A percentile compares a stretch with the other conserved stretches of the same genome.
phyloP scores from a whole-genome alignment of 2,888 invertebrate genomes.

The Patella pellucida region DNA sequence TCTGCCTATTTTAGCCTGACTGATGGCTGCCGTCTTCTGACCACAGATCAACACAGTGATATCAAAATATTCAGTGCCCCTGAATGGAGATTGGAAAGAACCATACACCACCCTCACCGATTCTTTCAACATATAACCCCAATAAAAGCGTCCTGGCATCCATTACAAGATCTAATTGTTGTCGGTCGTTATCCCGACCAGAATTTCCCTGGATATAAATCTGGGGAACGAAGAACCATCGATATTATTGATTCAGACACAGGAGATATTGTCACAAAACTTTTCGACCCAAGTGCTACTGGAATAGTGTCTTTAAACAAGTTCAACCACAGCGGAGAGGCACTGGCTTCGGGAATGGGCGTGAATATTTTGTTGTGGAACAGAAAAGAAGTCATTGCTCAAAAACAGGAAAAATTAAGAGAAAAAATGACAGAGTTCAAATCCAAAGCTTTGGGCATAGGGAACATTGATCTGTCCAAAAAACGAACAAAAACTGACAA shows the following conservation, averaged over 20 bases:
- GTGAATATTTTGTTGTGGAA: conserved; percentile 54
- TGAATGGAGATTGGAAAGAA: conserved; percentile 65
- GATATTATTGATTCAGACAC: conserved; percentile 69
- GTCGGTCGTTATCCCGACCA: conserved; percentile 72
- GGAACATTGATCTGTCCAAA: not conserved
- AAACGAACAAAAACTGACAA: not conserved
- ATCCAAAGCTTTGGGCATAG: too few species aligned
- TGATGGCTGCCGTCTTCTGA: conserved; percentile 68
- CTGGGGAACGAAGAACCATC: conserved; percentile 62
- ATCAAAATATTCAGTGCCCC: conserved; percentile 68
- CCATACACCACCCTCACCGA: conserved; percentile 70
- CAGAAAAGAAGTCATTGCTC: conserved; percentile 39
- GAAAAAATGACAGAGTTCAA: not conserved
- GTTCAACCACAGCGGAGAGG: conserved; percentile 66
- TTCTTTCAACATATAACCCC: conserved; percentile 72
- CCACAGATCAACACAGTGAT: conserved; percentile 70
- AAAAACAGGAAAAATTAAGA: conserved; percentile 31
- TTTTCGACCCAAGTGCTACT: conserved; percentile 48
- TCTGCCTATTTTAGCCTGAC: conserved; percentile 67
- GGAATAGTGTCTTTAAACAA: conserved; percentile 63
- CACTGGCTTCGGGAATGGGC: conserved; percentile 65
- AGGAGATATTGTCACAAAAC: conserved; percentile 58
- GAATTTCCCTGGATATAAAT: conserved; percentile 53
- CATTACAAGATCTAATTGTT: conserved; percentile 70
- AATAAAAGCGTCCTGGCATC: conserved; percentile 73